These are phyloP conservation scores for Microvelia longipes DNA, from an alignment of 1,140 invertebrate species.

Conservation along the genomic window DNA sequence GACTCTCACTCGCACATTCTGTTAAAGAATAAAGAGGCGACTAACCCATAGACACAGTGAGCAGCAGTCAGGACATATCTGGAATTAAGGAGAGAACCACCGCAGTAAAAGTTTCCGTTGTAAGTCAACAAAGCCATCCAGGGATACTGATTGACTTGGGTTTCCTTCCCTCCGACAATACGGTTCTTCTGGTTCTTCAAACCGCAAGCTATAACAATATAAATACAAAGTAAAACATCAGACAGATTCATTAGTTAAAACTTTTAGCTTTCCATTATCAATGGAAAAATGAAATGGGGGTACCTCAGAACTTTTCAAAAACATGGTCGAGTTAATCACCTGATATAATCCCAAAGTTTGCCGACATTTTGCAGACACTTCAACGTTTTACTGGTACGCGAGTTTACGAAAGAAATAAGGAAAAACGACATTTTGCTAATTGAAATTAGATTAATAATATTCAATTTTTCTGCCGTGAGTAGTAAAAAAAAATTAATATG, in stretches of 20 bases:
- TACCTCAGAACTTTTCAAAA: neutral
- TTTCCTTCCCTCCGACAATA: slow-evolving; percentile 58
- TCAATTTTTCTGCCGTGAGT: too few relatives aligned
- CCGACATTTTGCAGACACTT: too few relatives aligned
- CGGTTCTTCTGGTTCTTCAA: slow-evolving; percentile 54
- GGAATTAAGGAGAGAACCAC: slow-evolving; percentile 64
- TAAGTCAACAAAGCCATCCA: slow-evolving; percentile 68
- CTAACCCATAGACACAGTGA: slow-evolving; percentile 67
- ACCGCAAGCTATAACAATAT: slow-evolving; percentile 50
- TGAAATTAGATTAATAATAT: too few relatives aligned
- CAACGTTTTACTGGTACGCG: too few relatives aligned
- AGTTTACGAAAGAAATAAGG: too few relatives aligned
- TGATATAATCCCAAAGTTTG: too few relatives aligned
- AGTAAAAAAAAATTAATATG: too few relatives aligned
- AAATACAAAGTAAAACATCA: slow-evolving; percentile 6
- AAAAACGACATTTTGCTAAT: too few relatives aligned
- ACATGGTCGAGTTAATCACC: neutral
- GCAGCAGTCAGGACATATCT: slow-evolving; percentile 66
- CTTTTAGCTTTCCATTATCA: neutral
- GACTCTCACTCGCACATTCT: too few relatives aligned
- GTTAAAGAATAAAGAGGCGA: slow-evolving; percentile 1
- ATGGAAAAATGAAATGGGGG: neutral
- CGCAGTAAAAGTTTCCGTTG: slow-evolving; percentile 71
- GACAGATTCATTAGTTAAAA: neutral
- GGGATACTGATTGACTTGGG: slow-evolving; percentile 57